Percentiles rank a stretch among this genome's conserved stretches.
These are phyloP conservation scores for Urocolius indicus DNA, from an alignment of 2,113 vertebrate species.

Conservation along the genomic window DNA sequence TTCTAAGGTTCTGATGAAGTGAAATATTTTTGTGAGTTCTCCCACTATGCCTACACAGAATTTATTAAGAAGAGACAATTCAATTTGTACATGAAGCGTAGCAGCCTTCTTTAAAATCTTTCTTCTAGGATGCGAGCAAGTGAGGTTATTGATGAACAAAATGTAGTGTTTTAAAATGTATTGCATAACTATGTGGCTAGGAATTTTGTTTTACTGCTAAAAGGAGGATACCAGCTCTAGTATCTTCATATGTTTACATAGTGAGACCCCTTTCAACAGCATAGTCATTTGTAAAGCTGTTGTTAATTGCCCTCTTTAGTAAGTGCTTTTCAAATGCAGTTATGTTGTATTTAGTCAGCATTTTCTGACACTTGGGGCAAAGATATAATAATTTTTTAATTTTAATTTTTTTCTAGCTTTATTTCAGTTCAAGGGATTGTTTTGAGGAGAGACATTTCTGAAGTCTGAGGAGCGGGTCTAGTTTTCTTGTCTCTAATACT, in stretches of 20 bases:
- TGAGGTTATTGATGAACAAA: neutral
- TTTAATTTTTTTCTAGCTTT: neutral
- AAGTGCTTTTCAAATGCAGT: neutral
- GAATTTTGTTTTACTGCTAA: neutral
- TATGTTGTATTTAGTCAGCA: neutral
- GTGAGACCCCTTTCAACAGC: neutral
- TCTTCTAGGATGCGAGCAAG: neutral
- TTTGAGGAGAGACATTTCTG: neutral
- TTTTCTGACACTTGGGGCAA: neutral
- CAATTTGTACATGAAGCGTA: neutral
- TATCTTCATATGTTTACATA: neutral
- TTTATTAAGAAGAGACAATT: neutral
- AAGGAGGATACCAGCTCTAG: neutral
- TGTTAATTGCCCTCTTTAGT: neutral
- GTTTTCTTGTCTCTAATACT: neutral
- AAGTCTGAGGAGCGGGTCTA: neutral
- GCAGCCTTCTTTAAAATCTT: neutral
- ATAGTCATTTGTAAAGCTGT: neutral
- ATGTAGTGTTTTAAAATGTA: neutral
- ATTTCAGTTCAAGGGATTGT: neutral
- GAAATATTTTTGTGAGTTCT: neutral
- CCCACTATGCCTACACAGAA: neutral
- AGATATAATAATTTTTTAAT: neutral
- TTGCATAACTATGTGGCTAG: neutral
- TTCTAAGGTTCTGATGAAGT: neutral